These are phyloP conservation scores for Lasioglossum leucozonium DNA, from an alignment of 2,888 invertebrate species.

Conservation along the genomic window DNA sequence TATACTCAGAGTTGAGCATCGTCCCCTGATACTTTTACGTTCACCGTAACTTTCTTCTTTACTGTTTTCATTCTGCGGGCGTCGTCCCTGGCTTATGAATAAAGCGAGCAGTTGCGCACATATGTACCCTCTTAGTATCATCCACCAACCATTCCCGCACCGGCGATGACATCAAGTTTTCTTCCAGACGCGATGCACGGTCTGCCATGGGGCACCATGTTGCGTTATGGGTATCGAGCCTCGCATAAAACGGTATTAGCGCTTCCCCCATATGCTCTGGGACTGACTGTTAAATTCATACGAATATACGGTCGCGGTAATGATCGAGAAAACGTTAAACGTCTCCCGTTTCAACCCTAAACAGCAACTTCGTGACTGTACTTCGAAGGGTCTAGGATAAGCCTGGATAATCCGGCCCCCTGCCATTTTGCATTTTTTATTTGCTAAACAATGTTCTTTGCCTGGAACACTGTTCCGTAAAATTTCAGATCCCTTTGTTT, in stretches of 20 bases:
- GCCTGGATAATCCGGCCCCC: neutral
- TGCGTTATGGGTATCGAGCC: constrained; percentile 80
- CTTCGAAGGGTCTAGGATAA: neutral
- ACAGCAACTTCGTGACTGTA: neutral
- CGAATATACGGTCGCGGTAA: constrained; percentile 34
- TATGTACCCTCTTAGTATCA: constrained; percentile 52
- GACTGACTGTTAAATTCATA: constrained; percentile 61
- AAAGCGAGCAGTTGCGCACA: constrained; percentile 66
- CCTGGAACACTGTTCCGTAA: too few relatives aligned
- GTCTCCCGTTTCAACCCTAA: neutral
- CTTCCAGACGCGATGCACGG: constrained; percentile 26
- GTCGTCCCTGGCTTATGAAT: constrained; percentile 72
- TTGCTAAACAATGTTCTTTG: too few relatives aligned
- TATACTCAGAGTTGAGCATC: neutral
- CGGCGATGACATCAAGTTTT: constrained; percentile 30
- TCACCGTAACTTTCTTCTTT: constrained; percentile 31
- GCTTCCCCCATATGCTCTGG: constrained; percentile 79
- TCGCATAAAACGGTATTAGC: constrained; percentile 82
- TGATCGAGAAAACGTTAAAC: constrained; percentile 1
- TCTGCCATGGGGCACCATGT: constrained; percentile 71
- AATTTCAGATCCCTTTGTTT: neutral
- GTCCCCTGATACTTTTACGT: constrained; percentile 4
- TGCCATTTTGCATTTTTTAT: neutral
- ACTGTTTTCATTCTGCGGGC: constrained; percentile 25
- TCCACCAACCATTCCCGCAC: constrained; percentile 54